Conservation (phyloP, 2,797 vertebrate genomes). For the Phataginus tricuspis region DNA sequence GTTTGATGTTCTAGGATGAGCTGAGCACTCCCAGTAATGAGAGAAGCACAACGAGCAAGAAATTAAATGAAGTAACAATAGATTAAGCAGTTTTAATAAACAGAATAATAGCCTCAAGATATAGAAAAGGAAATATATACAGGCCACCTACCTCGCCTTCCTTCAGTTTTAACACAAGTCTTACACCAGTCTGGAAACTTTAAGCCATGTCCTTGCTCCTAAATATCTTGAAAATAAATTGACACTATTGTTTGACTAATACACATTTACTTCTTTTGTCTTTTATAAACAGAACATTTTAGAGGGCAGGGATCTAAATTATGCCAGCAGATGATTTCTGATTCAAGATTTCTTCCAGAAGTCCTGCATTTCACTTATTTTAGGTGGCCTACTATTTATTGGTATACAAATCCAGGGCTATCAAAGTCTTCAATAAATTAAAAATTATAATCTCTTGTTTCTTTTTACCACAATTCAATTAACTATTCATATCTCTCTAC, state of each 20-base stretch:
- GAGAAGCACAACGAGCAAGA: background rate
- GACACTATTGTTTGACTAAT: background rate
- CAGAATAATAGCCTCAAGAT: background rate
- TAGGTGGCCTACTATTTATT: background rate
- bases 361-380: background rate
- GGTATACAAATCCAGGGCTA: background rate
- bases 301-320: background rate
- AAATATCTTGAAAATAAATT: background rate
- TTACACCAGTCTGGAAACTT: background rate
- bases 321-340: background rate
- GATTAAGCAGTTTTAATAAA: background rate
- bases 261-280: background rate
- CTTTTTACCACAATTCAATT: background rate
- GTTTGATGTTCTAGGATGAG: background rate
- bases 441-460: background rate
- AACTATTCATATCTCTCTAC: background rate
- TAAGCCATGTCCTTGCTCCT: background rate
- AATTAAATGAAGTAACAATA: background rate
- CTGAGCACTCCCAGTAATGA: background rate
- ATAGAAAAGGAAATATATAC: background rate
- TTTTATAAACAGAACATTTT: background rate
- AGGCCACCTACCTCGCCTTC: background rate
- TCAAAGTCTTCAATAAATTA: background rate
- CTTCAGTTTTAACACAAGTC: background rate
- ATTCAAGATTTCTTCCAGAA: background rate